Conservation (phyloP, 2,113 vertebrate species). For the Rhipidura dahli region DNA sequence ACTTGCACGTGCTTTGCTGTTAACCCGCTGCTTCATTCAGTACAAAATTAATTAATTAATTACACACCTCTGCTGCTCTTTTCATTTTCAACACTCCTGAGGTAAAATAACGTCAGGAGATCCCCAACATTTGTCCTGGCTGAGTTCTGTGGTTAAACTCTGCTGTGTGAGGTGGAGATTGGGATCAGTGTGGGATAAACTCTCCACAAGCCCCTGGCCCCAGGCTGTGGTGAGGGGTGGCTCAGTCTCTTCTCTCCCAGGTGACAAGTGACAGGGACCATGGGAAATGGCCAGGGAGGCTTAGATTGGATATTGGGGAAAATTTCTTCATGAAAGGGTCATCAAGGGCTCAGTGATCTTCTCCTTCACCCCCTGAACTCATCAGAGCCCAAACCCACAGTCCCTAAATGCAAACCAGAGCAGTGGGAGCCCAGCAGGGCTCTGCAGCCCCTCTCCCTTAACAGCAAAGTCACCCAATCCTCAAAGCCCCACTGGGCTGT, state of each 20-base stretch:
- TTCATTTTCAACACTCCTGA: background rate
- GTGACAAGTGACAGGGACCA: background rate
- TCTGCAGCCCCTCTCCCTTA: background rate
- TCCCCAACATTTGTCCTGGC: background rate
- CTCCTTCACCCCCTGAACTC: background rate
- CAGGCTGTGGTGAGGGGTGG: rapidly evolving
- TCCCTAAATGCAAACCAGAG: background rate
- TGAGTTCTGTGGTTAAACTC: background rate
- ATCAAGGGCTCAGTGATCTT: background rate
- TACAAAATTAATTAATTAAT: background rate
- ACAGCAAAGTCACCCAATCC: background rate
- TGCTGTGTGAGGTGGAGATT: background rate
- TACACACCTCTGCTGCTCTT: background rate
- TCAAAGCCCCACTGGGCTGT: background rate
- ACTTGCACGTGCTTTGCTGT: background rate
- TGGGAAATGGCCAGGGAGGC: background rate
- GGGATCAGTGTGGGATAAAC: background rate
- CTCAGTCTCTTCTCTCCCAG: background rate
- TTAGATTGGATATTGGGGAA: background rate
- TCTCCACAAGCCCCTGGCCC: background rate
- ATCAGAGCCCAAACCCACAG: background rate
- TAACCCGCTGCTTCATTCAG: background rate
- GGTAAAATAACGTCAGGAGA: background rate
- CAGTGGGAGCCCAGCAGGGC: rapidly evolving
- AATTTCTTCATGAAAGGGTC: background rate